Base-by-base conservation (phyloP, 2,888 invertebrate species). In the Drosophila borborema region DNA sequence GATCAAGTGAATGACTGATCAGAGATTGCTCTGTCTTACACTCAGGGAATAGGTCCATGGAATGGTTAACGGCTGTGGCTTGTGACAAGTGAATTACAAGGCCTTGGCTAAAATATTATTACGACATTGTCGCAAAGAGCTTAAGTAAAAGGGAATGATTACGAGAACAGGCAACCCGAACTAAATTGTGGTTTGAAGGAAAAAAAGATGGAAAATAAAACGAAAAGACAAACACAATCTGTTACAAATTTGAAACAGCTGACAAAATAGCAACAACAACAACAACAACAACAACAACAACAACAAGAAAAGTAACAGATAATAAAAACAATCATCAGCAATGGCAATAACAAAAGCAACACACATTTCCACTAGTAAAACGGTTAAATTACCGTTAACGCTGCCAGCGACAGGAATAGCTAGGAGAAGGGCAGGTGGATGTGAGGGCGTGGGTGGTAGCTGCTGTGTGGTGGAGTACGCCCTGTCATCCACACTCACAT, bases 161-260 rank as follows among this genome's bases (percentile, higher is more conserved):
- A 59, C 43, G 64, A 34, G 38, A 38, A 51, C 49, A 14, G 53
- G 23, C 45, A 20, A 20, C 31, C 28, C 23, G 56, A 63, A 63
- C 53, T 55, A 48, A 69, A 43, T 58, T 54, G 69, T 38, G 3
- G 55, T 41, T 54, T 64, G 40, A 45, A 41, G 40, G n/a, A 14
- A 45, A 45, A 12, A 12, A 3, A n/a, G 4, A 20, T 20, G 36
- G 1, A 3, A 6, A 14, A 5, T 34, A 34, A 34, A 34, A 34
- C 34, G 41, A 28, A 28, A 51, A 54, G 60, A 48, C 61, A 74
- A 78, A 74, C 66, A 71, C 61, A 66, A 71, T 71, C 41, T 54
- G 74, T 46, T 63, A 58, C 18, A 74, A 55, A 70, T 77, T 78
- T 60, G 60, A 54, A 70, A 20, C 77, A 77, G 72, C 79, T 77